Conservation (phyloP, 35 echinoderm and acorn worm genomes). For the Amphiura filiformis region DNA sequence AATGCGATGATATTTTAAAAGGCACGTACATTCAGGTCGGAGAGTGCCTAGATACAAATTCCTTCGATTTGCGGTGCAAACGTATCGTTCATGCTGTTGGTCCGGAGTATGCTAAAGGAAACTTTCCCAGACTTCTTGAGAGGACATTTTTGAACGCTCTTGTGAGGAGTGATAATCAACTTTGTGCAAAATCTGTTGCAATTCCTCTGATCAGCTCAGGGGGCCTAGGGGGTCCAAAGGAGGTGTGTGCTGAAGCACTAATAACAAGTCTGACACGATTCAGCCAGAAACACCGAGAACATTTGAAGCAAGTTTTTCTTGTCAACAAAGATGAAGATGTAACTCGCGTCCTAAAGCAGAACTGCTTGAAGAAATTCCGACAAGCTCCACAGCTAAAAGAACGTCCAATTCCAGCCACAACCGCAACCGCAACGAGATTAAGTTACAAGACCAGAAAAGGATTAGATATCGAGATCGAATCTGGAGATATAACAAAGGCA, state of each 20-base stretch:
- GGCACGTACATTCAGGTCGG: not conserved
- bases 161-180: not conserved
- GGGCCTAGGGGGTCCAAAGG: not conserved
- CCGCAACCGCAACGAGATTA: not conserved
- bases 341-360: not conserved
- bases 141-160: not conserved
- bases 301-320: not conserved
- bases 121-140: not conserved
- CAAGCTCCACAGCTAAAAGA: not conserved
- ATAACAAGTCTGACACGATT: not conserved
- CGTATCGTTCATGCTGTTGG: not conserved
- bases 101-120: not conserved
- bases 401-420: not conserved
- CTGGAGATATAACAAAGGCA: constrained; percentile 31
- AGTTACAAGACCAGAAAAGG: not conserved
- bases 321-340: constrained; percentile 18
- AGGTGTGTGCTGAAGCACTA: not conserved
- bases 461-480: not conserved
- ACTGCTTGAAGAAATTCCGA: no score
- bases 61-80: not conserved
- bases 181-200: not conserved
- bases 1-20: not conserved
- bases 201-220: not conserved
- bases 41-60: not conserved
- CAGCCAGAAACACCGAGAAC: not conserved